A percentile compares a stretch with the other conserved stretches of the same genome.
Evolutionary conservation across 2,113 vertebrate genomes (phyloP).

Genomic region (Uropsilus gracilis): DNA sequence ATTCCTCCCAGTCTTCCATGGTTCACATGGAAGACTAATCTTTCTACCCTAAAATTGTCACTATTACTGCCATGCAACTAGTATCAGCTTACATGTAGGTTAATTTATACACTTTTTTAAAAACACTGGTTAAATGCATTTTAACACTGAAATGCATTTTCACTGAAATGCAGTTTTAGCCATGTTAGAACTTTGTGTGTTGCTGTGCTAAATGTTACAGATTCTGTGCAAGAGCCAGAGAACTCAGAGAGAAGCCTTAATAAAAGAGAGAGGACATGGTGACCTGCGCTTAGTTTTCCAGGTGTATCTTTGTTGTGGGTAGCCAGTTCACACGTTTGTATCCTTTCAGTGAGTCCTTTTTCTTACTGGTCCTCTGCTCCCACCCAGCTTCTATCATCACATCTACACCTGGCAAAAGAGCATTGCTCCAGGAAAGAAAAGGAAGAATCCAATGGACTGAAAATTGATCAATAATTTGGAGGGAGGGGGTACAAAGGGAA

Average conservation of each 20-base stretch:
- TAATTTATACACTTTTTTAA: not conserved
- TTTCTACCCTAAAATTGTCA: not conserved
- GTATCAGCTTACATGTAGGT: not conserved
- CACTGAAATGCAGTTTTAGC: not conserved
- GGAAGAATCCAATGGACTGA: too few relatives aligned
- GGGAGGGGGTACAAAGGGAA: too few relatives aligned
- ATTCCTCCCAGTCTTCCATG: not conserved
- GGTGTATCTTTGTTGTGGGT: too few relatives aligned
- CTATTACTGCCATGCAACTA: not conserved
- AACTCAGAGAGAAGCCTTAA: not conserved
- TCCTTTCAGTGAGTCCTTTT: too few relatives aligned
- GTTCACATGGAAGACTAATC: too few relatives aligned
- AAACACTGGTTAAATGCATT: not conserved
- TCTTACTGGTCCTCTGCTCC: too few relatives aligned
- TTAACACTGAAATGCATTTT: not conserved
- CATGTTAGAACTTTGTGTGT: not conserved
- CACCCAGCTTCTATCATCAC: too few relatives aligned
- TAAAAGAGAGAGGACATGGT: not conserved
- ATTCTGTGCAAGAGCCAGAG: not conserved
- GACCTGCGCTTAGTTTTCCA: too few relatives aligned
- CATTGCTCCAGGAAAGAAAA: too few relatives aligned
- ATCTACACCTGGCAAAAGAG: too few relatives aligned
- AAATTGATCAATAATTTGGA: too few relatives aligned
- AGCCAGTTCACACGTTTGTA: too few relatives aligned
- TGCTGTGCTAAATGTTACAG: not conserved